phyloP scores from a whole-genome alignment of 2,888 invertebrate genomes.

The Drosophila flavopinicola region DNA sequence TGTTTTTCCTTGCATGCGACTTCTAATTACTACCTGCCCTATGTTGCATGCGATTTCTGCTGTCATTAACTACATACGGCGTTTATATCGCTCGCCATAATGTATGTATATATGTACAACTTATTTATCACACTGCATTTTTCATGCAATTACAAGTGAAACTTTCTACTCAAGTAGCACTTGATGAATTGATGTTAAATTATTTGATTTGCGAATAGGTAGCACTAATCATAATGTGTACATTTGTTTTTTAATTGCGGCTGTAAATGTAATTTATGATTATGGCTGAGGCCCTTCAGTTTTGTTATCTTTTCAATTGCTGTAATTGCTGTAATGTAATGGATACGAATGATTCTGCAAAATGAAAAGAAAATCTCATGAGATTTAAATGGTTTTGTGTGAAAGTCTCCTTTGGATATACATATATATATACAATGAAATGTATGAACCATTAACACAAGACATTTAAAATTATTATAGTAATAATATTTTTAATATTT shows the following conservation, averaged over 20 bases:
- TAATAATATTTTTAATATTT: background rate
- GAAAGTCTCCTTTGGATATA: too few relatives aligned
- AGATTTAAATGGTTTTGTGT: too few relatives aligned
- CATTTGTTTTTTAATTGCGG: slow-evolving; percentile 13
- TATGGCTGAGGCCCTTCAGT: background rate
- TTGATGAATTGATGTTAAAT: slow-evolving; percentile 3
- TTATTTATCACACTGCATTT: slow-evolving; percentile 7
- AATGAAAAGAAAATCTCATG: background rate
- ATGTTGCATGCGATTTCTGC: slow-evolving; percentile 40
- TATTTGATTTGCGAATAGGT: background rate
- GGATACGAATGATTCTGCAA: background rate
- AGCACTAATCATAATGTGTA: slow-evolving; percentile 1
- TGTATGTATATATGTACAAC: background rate
- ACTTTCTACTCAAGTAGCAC: slow-evolving; percentile 3
- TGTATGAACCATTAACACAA: too few relatives aligned
- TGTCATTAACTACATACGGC: slow-evolving; percentile 25
- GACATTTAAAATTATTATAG: too few relatives aligned
- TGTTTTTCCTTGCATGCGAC: slow-evolving; percentile 32
- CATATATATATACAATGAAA: too few relatives aligned
- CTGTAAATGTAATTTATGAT: background rate
- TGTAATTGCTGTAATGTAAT: background rate
- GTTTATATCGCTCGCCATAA: background rate
- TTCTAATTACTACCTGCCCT: slow-evolving; percentile 20
- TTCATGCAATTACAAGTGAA: slow-evolving; percentile 4
- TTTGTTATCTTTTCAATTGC: slow-evolving; percentile 10